Evolutionary conservation across 2,888 invertebrate species (phyloP).

Genomic region (Cyclophora punctaria): DNA sequence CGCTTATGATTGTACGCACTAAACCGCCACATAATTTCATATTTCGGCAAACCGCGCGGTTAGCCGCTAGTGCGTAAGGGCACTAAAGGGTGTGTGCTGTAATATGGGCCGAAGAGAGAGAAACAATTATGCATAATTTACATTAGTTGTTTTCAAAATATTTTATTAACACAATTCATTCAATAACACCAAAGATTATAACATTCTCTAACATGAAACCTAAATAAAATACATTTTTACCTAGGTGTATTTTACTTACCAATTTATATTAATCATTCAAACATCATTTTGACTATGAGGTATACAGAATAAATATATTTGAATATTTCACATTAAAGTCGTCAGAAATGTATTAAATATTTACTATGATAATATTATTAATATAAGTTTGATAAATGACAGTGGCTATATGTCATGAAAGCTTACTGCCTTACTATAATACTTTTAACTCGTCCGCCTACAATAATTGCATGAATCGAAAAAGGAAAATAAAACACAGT

Average conservation of each 20-base stretch:
- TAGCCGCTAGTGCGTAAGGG: too few species aligned
- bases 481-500: constrained; percentile 70
- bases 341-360: constrained; percentile 53
- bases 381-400: constrained; percentile 44
- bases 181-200: constrained; percentile 77
- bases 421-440: constrained; percentile 43
- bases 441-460: constrained; percentile 43
- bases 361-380: constrained; percentile 32
- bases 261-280: constrained; percentile 70
- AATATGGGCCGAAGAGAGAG: constrained; percentile 26
- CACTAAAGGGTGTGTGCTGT: too few species aligned
- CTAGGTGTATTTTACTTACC: constrained; percentile 70
- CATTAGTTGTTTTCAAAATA: constrained; percentile 70
- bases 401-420: constrained; percentile 53
- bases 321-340: constrained; percentile 59
- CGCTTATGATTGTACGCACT: too few species aligned
- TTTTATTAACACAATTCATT: constrained; percentile 78
- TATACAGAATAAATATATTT: constrained; percentile 71
- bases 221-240: constrained; percentile 73
- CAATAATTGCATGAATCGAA: constrained; percentile 34
- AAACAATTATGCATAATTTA: constrained; percentile 66
- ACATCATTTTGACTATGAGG: constrained; percentile 72
- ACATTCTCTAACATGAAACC: constrained; percentile 76
- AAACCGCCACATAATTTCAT: too few species aligned
- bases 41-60: too few species aligned